Conservation (phyloP, 2,888 invertebrate genomes). For the Erebia ligea region DNA sequence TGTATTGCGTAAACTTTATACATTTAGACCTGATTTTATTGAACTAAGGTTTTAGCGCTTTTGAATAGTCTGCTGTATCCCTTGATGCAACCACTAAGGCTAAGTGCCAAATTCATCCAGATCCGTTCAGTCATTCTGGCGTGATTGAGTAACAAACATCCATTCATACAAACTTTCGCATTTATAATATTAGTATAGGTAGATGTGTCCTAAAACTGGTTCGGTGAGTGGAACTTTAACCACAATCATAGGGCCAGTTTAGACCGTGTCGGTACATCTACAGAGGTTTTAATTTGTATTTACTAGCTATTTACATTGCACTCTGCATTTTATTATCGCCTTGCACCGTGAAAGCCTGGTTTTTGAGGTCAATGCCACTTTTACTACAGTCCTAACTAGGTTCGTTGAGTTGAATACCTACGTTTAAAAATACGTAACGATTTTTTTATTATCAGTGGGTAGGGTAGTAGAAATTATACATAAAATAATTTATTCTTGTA, state of each 20-base stretch:
- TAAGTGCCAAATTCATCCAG: no score
- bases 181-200: no score
- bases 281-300: slow-evolving; percentile 26
- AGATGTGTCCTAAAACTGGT: no score
- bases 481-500: background rate
- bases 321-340: slow-evolving; percentile 33
- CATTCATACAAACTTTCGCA: no score
- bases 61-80: no score
- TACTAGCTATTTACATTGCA: slow-evolving; percentile 29
- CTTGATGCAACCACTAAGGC: no score
- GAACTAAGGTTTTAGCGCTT: no score
- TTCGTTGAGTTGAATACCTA: slow-evolving; percentile 3
- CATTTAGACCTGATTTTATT: no score
- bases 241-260: background rate
- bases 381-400: slow-evolving; percentile 26
- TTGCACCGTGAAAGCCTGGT: slow-evolving; percentile 29
- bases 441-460: slow-evolving; percentile 11
- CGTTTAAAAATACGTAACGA: background rate
- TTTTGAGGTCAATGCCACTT: slow-evolving; percentile 34
- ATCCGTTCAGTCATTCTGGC: no score
- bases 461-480: no score
- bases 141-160: no score
- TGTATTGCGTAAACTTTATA: no score
- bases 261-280: slow-evolving; percentile 9
- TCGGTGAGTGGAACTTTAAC: background rate